Base-by-base conservation (phyloP, 2,888 invertebrate genomes). In the Pecten maximus region DNA sequence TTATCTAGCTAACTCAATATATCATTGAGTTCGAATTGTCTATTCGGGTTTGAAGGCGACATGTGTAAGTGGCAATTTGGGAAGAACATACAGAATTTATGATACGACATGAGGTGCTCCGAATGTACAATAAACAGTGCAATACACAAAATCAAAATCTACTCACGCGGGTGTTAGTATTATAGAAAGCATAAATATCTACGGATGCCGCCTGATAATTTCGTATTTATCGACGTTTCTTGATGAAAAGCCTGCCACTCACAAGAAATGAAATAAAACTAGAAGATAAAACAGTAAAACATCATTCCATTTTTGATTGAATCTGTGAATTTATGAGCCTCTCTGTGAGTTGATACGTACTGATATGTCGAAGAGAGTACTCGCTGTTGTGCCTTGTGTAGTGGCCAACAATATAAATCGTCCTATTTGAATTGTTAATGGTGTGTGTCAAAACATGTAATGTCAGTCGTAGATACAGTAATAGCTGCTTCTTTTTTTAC, bases 241-340 rank as follows among this genome's bases (percentile, higher is more conserved):
- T n/a, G 74, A 74, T 74, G 74, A 35, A 74, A 74, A 74, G 74
- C 35, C 74, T 74, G 74, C 74, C 74, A 74, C 74, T 74, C 74
- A 74, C 35, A 74, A 12, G 74, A 6, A 2, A 4, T 1, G 74
- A 35, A 74, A 74, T 74, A 74, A 74, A 74, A 74, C 74, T 74
- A 74, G 74, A 0, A 28, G 74, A 74, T 74, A 74, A 74, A 74
- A 74, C 35, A 28, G 28, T 74, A 74, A 74, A 74, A 74, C 74
- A 74, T 74, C 74, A 74, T 35, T 74, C 35, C 35, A 10, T 74
- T 74, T 74, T 74, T 35, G 74, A 74, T 74, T 74, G 74, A 74
- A 74, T 74, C 74, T 74, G 74, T 28, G 74, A 74, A 74, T 74
- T 74, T 74, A 74, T 35, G 28, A 74, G 28, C 28, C 74, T 35